phyloP scores from a whole-genome alignment of 2,113 vertebrate genomes.

The Columba janthina region DNA sequence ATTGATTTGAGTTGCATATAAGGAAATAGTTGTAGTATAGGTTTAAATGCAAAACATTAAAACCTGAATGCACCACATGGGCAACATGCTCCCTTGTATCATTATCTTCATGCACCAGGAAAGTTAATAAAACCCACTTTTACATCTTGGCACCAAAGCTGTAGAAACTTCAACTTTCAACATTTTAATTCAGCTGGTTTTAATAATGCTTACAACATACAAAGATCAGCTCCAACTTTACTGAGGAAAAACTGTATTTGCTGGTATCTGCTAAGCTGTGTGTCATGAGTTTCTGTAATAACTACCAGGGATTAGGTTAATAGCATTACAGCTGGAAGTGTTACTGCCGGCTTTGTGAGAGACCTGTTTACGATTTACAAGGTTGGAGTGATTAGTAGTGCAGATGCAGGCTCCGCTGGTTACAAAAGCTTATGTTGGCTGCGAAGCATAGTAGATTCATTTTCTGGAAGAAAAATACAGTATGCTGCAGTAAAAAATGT shows the following conservation, averaged over 20 bases:
- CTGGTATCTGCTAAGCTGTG: conserved; percentile 27
- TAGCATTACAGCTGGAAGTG: conserved; percentile 56
- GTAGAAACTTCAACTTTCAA: neutral
- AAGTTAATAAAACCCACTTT: neutral
- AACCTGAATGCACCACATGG: neutral
- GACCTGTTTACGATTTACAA: conserved; percentile 53
- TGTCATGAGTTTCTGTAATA: conserved; percentile 43
- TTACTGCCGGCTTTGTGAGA: conserved; percentile 54
- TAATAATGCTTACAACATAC: neutral
- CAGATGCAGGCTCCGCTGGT: conserved; percentile 39
- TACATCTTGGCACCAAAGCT: neutral
- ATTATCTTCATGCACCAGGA: neutral
- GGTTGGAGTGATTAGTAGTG: conserved; percentile 66
- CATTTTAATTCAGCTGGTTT: conserved; percentile 23
- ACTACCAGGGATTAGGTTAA: conserved; percentile 62
- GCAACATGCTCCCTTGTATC: neutral
- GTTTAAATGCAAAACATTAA: neutral
- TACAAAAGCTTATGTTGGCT: conserved; percentile 29
- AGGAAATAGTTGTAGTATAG: neutral
- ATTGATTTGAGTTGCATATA: neutral
- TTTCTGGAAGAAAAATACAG: conserved; percentile 32
- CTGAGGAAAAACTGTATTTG: conserved; percentile 30
- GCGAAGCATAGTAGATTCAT: neutral
- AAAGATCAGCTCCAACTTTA: conserved; percentile 42
- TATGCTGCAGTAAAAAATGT: neutral